Evolutionary conservation across 2,113 vertebrate genomes (phyloP).

Genomic region (Oreocharis arfaki): DNA sequence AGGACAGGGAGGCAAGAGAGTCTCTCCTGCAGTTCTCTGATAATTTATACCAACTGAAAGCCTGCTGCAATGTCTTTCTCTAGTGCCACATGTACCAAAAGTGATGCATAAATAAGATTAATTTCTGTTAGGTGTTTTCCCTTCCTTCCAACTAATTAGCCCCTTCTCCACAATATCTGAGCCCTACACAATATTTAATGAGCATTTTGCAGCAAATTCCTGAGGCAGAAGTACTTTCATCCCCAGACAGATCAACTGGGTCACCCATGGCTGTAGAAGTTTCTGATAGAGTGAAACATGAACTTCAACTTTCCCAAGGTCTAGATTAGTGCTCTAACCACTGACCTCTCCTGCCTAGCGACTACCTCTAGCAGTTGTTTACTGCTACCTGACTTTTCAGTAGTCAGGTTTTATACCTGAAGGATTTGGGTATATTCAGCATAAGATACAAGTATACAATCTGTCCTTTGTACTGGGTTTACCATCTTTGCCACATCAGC

Average conservation of each 20-base stretch:
- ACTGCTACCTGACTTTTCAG: not conserved
- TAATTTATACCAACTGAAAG: slow-evolving; percentile 37
- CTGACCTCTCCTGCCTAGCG: not conserved
- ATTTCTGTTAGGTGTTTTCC: slow-evolving; percentile 13
- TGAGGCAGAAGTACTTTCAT: not conserved
- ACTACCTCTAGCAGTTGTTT: not conserved
- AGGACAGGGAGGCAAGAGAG: slow-evolving; percentile 46
- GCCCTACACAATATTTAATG: not conserved
- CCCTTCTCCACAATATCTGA: not conserved
- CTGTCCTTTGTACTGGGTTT: not conserved
- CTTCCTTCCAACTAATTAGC: slow-evolving; percentile 22
- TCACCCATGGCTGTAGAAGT: not conserved
- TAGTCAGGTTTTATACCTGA: not conserved
- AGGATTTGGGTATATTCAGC: not conserved
- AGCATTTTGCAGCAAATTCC: not conserved
- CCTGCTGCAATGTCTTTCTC: slow-evolving; percentile 19
- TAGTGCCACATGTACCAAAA: not conserved
- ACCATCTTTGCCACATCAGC: not conserved
- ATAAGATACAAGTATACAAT: not conserved
- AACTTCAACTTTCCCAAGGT: not conserved
- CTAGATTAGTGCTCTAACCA: not conserved
- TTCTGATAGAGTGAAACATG: not conserved
- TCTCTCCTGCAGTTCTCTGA: slow-evolving; percentile 52
- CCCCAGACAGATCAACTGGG: not conserved
- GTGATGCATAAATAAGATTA: slow-evolving; percentile 37